phyloP scores from a whole-genome alignment of 2,888 invertebrate species.

The Scelioninae gen. 2 region DNA sequence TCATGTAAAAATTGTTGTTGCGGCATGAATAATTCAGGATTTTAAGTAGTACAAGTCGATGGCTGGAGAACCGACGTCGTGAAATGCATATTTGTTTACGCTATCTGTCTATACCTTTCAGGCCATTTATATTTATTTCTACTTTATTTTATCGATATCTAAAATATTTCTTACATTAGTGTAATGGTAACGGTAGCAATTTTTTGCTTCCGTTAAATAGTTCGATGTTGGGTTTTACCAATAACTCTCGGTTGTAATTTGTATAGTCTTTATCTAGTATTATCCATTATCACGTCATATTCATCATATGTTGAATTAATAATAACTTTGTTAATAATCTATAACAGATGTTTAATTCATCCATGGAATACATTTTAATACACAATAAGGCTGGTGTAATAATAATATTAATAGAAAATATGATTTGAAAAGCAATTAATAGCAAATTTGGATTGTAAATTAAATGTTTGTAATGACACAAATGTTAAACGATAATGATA shows the following conservation, averaged over 20 bases:
- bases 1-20: conserved; percentile 42
- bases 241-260: no score
- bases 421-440: no score
- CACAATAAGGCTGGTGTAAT: no score
- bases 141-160: no score
- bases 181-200: background rate
- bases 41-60: conserved; percentile 44
- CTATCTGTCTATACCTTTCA: background rate
- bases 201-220: no score
- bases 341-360: background rate
- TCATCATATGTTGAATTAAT: conserved; percentile 1
- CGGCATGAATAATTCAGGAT: conserved; percentile 40
- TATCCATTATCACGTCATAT: background rate
- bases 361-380: background rate
- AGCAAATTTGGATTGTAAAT: background rate
- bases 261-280: no score
- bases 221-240: no score
- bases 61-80: conserved; percentile 4
- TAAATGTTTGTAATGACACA: no score
- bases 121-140: no score
- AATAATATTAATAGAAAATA: no score
- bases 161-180: no score
- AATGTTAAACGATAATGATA: no score
- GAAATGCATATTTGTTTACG: conserved; percentile 24
- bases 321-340: conserved; percentile 4